Conservation (phyloP, 2,113 vertebrate genomes). For the Cisticola juncidis region DNA sequence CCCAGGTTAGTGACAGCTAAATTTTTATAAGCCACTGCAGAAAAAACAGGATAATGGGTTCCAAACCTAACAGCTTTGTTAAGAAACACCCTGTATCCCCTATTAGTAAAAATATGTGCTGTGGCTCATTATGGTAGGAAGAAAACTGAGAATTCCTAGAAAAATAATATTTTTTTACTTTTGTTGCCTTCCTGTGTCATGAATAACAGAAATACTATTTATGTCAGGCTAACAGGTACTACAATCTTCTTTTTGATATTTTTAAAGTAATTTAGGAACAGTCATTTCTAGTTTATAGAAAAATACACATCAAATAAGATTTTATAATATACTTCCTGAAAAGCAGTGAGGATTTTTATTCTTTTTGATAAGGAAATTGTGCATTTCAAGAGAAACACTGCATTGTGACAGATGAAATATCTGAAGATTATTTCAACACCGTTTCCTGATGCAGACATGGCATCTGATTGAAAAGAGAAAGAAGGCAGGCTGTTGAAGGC, state of each 20-base stretch:
- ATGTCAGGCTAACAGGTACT: background rate
- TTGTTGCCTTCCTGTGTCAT: background rate
- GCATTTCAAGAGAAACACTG: background rate
- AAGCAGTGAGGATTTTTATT: background rate
- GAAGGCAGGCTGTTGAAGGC: background rate
- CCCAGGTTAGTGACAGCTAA: background rate
- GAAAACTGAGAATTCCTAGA: background rate
- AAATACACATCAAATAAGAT: background rate
- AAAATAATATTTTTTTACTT: background rate
- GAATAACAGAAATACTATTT: background rate
- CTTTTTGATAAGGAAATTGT: background rate
- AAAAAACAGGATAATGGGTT: background rate
- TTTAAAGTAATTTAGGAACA: background rate
- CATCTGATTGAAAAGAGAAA: background rate
- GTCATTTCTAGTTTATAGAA: background rate
- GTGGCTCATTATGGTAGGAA: background rate
- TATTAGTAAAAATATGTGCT: background rate
- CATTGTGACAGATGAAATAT: background rate
- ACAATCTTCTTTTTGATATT: background rate
- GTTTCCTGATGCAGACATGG: background rate
- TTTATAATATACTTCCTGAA: background rate
- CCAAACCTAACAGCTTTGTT: background rate
- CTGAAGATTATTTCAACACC: background rate
- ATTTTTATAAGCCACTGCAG: background rate
- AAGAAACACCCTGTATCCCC: background rate